Evolutionary conservation across 2,888 invertebrate species (phyloP).

Genomic region (Omphaloscelis lunosa): DNA sequence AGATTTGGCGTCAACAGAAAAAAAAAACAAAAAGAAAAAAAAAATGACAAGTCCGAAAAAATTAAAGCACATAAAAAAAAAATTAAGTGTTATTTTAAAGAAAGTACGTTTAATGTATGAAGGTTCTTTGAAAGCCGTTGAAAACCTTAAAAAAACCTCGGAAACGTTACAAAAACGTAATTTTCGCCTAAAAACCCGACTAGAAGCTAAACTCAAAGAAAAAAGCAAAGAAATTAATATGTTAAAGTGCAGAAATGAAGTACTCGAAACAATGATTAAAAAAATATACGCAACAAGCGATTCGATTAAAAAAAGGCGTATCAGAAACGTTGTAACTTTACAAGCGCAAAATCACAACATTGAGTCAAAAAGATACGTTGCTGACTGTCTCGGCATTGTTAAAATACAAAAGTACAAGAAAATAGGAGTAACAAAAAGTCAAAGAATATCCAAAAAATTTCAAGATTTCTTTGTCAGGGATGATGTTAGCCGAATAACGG

Average conservation of each 20-base stretch:
- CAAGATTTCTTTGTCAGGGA: slow-evolving; percentile 7
- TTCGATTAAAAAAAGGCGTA: slow-evolving; percentile 2
- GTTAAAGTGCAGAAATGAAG: slow-evolving; percentile 4
- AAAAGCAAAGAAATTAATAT: neutral
- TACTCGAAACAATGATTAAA: neutral
- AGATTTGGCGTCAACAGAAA: neutral
- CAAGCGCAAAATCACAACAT: neutral
- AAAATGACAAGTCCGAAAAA: neutral
- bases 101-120: neutral
- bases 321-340: neutral
- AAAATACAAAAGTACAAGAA: slow-evolving; percentile 1
- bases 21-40: neutral
- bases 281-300: neutral
- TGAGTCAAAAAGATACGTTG: slow-evolving; percentile 1
- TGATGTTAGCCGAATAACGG: neutral
- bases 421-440: neutral
- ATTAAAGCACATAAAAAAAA: neutral
- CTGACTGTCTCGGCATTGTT: neutral
- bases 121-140: slow-evolving; percentile 5
- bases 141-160: slow-evolving; percentile 15
- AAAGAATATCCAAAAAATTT: slow-evolving; percentile 1
- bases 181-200: slow-evolving; percentile 8
- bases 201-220: slow-evolving; percentile 5
- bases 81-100: slow-evolving; percentile 4
- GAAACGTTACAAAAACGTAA: slow-evolving; percentile 17